These are phyloP conservation scores for Cephus pulcher DNA, from an alignment of 2,888 invertebrate species.

Conservation along the genomic window DNA sequence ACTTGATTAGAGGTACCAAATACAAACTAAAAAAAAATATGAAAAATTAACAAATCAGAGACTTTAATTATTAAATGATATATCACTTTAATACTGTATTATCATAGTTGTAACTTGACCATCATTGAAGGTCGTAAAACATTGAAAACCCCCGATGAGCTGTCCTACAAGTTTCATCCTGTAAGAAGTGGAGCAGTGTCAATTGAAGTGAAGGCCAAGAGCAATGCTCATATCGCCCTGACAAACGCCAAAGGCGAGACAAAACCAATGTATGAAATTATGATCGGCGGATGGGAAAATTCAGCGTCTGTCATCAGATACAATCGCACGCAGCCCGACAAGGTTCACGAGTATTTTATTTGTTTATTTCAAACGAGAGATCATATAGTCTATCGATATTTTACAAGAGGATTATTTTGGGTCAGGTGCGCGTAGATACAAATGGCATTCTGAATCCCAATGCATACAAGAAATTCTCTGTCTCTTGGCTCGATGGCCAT, in stretches of 20 bases:
- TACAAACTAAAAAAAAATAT: not conserved
- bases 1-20: not conserved
- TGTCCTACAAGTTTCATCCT: conserved; percentile 73
- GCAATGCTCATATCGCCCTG: conserved; percentile 76
- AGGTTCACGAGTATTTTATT: conserved; percentile 65
- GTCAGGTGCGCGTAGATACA: conserved; percentile 71
- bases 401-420: not conserved
- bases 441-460: conserved; percentile 71
- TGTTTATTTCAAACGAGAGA: not conserved
- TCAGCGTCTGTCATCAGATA: conserved; percentile 74
- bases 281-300: conserved; percentile 79
- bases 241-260: conserved; percentile 70
- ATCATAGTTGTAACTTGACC: not conserved
- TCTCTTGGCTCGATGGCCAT: conserved; percentile 72
- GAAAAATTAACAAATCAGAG: not conserved
- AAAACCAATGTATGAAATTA: conserved; percentile 75
- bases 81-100: not conserved
- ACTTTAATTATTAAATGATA: not conserved
- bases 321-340: conserved; percentile 74
- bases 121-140: conserved; percentile 68
- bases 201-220: conserved; percentile 73
- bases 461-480: conserved; percentile 70
- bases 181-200: conserved; percentile 69
- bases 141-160: conserved; percentile 71
- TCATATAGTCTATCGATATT: not conserved